Conservation (phyloP, 1,140 invertebrate species). For the Caenorhabditis latens region DNA sequence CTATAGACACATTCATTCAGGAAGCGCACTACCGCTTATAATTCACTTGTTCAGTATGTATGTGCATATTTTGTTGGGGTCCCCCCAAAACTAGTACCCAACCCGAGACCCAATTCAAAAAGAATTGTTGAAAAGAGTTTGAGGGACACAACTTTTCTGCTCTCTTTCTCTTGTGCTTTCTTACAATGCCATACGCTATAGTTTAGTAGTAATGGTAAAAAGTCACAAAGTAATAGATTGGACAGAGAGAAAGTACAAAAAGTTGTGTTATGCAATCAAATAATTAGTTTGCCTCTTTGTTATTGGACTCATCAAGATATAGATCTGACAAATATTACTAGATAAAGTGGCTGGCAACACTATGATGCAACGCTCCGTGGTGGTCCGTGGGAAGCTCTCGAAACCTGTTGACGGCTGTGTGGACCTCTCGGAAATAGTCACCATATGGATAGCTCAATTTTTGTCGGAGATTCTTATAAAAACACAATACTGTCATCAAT, state of each 20-base stretch:
- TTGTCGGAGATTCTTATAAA: not conserved
- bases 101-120: conserved; percentile 11
- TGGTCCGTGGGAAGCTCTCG: conserved; percentile 33
- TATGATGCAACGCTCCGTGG: conserved; percentile 4
- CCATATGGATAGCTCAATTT: conserved; percentile 3
- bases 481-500: conserved; percentile 43
- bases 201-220: too few relatives aligned
- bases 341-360: conserved; percentile 41
- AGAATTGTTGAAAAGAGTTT: conserved; percentile 24
- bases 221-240: too few relatives aligned
- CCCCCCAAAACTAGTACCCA: not conserved
- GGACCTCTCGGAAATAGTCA: conserved; percentile 44
- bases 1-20: conserved; percentile 40
- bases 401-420: conserved; percentile 48
- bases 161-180: too few relatives aligned
- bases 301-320: conserved; percentile 46
- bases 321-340: not conserved
- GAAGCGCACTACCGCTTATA: conserved; percentile 48
- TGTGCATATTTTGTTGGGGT: conserved; percentile 13
- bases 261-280: conserved; percentile 45
- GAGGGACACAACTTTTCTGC: not conserved
- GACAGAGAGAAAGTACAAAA: not conserved
- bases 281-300: conserved; percentile 26
- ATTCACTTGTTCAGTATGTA: conserved; percentile 38
- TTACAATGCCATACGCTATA: too few relatives aligned